Evolutionary conservation across 2,888 invertebrate genomes (phyloP), one percentile per base, ranked within the genome.

Genomic region (Hemicrepidius hirtus): DNA sequence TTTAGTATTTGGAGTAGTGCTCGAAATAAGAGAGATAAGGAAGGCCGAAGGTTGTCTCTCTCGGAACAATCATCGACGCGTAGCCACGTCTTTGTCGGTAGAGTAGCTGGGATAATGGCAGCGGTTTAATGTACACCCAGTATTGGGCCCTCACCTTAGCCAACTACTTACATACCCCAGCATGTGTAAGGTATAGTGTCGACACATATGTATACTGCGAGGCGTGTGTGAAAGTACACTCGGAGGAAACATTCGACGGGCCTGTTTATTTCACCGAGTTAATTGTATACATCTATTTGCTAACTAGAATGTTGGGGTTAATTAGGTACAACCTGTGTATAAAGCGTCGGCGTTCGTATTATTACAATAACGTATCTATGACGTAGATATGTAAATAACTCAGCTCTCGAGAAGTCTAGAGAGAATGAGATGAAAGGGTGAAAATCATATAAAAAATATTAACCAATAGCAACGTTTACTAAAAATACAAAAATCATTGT

Each of bases 181-280:
- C 85, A 85, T 85, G 84, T 85, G 85, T 85, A 85, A 84, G 82
- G 81, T 83, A 83, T 83, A 85, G 85, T 85, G 85, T 85, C 85
- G 85, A 85, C 85, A 86, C 84, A 84, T 84, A 84, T 85, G 85
- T 84, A 80, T 82, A 80, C 65, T 64, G 64, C 40, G 64, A 83
- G 82, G 82, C 84, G 84, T 84, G 85, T 85, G 85, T 84, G 84
- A 84, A 83, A 78, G 85, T 85, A 85, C 84, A 85, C 74, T 84
- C 84, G 67, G 63, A 72, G 76, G 35, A 74, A 73, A 49, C 70
- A 78, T 55, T 66, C 55, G 67, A 68, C 63, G 60, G 63, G 74
- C 72, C 77, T 76, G 77, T 77, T 79, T 78, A 79, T 75, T 79
- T 78, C 80, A 71, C 76, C 63, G 55, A 71, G 71, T 71, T 64